Percentiles rank a stretch among this genome's conserved stretches.
These are phyloP conservation scores for Prionailurus viverrinus DNA, from an alignment of 2,113 vertebrate species.

Conservation along the genomic window DNA sequence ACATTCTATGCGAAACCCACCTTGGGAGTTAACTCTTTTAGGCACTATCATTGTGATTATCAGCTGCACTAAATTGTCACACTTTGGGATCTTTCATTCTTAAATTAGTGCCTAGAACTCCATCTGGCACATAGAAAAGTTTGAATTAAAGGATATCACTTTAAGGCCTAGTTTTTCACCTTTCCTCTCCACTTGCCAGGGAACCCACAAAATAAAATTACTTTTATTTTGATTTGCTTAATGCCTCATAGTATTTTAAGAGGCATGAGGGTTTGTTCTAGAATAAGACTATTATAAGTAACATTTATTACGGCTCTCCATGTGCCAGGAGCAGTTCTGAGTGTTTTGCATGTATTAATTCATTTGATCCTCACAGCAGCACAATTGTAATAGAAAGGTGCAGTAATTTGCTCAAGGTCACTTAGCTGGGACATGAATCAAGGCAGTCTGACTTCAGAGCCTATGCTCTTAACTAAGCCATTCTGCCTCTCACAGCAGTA, in stretches of 20 bases:
- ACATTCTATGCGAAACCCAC: background rate
- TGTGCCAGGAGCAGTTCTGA: conserved; percentile 25
- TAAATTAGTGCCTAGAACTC: background rate
- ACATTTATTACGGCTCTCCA: conserved; percentile 19
- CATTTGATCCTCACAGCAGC: conserved; percentile 23
- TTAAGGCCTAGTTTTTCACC: conserved; percentile 24
- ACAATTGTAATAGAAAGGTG: background rate
- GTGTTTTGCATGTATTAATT: conserved; percentile 8
- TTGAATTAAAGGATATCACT: conserved; percentile 50
- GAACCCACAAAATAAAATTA: conserved; percentile 42
- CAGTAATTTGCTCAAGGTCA: conserved; percentile 21
- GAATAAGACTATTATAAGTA: conserved; percentile 48
- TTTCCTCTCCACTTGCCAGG: background rate
- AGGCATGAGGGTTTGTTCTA: conserved; percentile 55
- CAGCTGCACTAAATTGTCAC: conserved; percentile 19
- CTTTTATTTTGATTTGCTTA: conserved; percentile 55
- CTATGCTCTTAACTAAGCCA: background rate
- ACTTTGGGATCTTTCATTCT: conserved; percentile 26
- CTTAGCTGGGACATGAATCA: background rate
- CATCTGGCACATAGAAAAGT: background rate
- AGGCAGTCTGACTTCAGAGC: background rate
- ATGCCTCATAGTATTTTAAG: conserved; percentile 45
- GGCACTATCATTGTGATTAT: conserved; percentile 7
- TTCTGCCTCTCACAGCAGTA: background rate
- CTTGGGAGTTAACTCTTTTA: background rate